phyloP scores from a whole-genome alignment of 2,888 invertebrate species.

The Chloromyia formosa region DNA sequence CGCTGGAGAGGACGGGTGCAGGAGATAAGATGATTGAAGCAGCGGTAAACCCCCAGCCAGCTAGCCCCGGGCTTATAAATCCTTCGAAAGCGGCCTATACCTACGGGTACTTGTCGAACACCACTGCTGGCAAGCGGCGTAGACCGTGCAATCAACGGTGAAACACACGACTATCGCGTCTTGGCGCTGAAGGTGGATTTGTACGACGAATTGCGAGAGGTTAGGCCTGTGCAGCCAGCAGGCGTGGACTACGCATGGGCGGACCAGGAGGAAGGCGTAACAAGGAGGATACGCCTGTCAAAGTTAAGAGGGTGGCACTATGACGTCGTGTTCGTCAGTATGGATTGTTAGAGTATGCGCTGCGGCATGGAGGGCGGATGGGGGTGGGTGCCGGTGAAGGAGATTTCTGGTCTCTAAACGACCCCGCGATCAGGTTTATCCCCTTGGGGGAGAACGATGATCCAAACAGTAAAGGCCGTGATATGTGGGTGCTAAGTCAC shows the following conservation, averaged over 20 bases:
- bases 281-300: neutral
- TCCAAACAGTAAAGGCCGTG: neutral
- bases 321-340: neutral
- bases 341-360: slow-evolving; percentile 1
- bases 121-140: neutral
- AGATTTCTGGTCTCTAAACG: neutral
- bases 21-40: slow-evolving; percentile 10
- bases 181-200: slow-evolving; percentile 2
- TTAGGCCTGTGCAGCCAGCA: neutral
- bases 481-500: neutral
- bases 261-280: neutral
- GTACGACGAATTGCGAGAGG: neutral
- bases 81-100: neutral
- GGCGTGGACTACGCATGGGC: slow-evolving; percentile 6
- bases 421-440: neutral
- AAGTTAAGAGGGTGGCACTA: neutral
- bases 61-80: neutral
- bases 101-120: neutral
- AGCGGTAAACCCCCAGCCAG: neutral
- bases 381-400: neutral
- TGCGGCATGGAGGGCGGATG: neutral
- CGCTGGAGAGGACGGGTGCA: neutral
- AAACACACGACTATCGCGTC: neutral
- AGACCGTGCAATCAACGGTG: neutral
- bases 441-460: neutral